Conservation (phyloP, 2,888 invertebrate species). For the Caenorhabditis imperialis region DNA sequence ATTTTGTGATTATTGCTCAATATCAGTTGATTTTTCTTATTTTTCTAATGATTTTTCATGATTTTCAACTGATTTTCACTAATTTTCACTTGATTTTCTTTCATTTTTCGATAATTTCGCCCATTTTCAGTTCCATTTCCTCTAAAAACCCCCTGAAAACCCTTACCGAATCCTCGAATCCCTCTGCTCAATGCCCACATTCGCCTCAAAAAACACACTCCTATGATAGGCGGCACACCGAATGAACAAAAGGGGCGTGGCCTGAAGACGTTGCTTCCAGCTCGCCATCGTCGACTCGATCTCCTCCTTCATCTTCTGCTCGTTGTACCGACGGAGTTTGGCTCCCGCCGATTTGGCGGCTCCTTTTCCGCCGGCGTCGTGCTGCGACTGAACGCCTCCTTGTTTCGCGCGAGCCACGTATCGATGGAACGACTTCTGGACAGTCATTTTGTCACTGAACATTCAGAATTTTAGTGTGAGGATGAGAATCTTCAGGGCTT, state of each 20-base stretch:
- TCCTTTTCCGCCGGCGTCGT: conserved; percentile 57
- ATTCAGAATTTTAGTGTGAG: too few species aligned
- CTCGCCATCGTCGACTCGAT: conserved; percentile 42
- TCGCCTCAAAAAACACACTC: conserved; percentile 85
- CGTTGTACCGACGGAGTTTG: conserved; percentile 65
- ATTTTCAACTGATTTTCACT: too few species aligned
- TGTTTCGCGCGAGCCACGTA: conserved; percentile 89
- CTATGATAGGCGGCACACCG: conserved; percentile 86
- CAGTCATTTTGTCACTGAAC: conserved; percentile 78
- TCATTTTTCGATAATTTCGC: too few species aligned
- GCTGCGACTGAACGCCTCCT: conserved; percentile 75
- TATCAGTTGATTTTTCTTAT: too few species aligned
- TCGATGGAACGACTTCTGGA: conserved; percentile 89
- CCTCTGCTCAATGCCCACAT: conserved; percentile 82
- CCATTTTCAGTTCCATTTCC: background rate
- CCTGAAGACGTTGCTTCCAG: conserved; percentile 66
- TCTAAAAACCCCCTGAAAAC: background rate
- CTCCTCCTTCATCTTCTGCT: conserved; percentile 61
- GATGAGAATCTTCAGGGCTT: too few species aligned
- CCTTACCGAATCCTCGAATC: conserved; percentile 58
- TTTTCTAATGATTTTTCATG: too few species aligned
- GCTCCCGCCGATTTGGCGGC: conserved; percentile 66
- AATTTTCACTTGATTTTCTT: too few species aligned
- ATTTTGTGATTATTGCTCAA: too few species aligned
- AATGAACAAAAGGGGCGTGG: conserved; percentile 84